phyloP scores from a whole-genome alignment of 2,113 vertebrate genomes.

The Periophthalmodon schlosseri region DNA sequence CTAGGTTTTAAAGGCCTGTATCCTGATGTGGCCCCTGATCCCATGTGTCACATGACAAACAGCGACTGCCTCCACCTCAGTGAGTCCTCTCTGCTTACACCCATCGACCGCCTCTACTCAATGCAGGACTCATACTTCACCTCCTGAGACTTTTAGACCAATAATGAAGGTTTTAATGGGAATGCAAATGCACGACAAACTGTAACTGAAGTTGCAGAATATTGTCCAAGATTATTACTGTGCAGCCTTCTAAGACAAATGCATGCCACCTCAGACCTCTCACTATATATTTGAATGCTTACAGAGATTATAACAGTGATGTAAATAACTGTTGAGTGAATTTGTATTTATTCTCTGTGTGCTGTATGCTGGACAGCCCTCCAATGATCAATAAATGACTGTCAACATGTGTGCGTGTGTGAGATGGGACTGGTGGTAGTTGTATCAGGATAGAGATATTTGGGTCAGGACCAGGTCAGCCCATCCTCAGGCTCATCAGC shows the following conservation, averaged over 20 bases:
- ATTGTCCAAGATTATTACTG: slow-evolving; percentile 15
- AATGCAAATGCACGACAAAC: slow-evolving; percentile 10
- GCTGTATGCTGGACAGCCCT: slow-evolving; percentile 48
- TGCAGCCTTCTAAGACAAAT: slow-evolving; percentile 29
- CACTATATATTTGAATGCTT: slow-evolving; percentile 36
- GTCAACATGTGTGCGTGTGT: slow-evolving; percentile 2
- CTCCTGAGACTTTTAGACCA: slow-evolving; percentile 77
- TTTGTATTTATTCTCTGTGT: slow-evolving; percentile 77
- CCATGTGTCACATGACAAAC: slow-evolving; percentile 85
- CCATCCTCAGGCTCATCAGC: slow-evolving; percentile 57
- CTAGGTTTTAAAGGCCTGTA: slow-evolving; percentile 88
- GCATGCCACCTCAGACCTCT: slow-evolving; percentile 33
- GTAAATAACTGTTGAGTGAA: slow-evolving; percentile 54
- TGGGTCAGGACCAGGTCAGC: slow-evolving; percentile 54
- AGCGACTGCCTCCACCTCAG: slow-evolving; percentile 84
- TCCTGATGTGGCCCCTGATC: slow-evolving; percentile 83
- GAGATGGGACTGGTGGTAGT: not conserved
- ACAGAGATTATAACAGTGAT: slow-evolving; percentile 48
- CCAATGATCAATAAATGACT: slow-evolving; percentile 57
- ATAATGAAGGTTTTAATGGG: slow-evolving; percentile 1
- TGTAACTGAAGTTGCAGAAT: slow-evolving; percentile 19
- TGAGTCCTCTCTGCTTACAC: slow-evolving; percentile 86
- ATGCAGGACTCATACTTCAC: slow-evolving; percentile 99
- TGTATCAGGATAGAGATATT: slow-evolving; percentile 13
- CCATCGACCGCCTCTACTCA: slow-evolving; percentile 95